phyloP scores from a whole-genome alignment of 2,888 invertebrate species.

The Drosophila rubida region DNA sequence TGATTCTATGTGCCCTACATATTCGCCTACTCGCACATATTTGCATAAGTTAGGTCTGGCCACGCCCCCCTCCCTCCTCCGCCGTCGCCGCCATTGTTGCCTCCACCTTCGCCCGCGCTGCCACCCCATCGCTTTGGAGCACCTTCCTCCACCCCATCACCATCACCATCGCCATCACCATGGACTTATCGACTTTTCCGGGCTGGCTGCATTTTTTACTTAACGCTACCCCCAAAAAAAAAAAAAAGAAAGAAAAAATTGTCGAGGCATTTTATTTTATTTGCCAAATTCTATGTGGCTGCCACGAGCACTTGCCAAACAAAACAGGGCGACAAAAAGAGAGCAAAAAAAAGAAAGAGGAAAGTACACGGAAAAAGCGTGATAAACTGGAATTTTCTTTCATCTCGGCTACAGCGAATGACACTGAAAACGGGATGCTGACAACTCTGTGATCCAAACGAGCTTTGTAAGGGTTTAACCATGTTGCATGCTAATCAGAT shows the following conservation, averaged over 20 bases:
- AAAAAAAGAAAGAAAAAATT: constrained; percentile 10
- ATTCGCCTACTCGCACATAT: constrained; percentile 41
- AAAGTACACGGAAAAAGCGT: constrained; percentile 25
- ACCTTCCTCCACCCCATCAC: background rate
- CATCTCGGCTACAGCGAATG: constrained; percentile 31
- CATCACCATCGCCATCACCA: background rate
- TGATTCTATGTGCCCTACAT: constrained; percentile 39
- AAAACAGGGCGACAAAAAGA: constrained; percentile 1
- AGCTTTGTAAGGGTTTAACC: constrained; percentile 47
- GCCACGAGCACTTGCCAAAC: constrained; percentile 20
- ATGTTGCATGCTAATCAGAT: constrained; percentile 49
- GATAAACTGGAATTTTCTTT: constrained; percentile 43
- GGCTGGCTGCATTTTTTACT: constrained; percentile 36
- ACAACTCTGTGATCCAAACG: constrained; percentile 44
- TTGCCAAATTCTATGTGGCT: constrained; percentile 26
- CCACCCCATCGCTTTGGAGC: background rate
- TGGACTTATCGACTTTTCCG: constrained; percentile 25
- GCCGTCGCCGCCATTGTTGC: background rate
- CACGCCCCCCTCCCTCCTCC: constrained; percentile 16
- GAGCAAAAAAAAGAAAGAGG: constrained; percentile 1
- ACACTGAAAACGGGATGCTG: constrained; percentile 34
- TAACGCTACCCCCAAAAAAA: background rate
- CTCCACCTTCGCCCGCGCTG: background rate
- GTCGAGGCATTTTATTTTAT: constrained; percentile 50
- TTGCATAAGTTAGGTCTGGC: constrained; percentile 48